phyloP scores from a whole-genome alignment of 2,797 vertebrate genomes.

The Mycteria americana region DNA sequence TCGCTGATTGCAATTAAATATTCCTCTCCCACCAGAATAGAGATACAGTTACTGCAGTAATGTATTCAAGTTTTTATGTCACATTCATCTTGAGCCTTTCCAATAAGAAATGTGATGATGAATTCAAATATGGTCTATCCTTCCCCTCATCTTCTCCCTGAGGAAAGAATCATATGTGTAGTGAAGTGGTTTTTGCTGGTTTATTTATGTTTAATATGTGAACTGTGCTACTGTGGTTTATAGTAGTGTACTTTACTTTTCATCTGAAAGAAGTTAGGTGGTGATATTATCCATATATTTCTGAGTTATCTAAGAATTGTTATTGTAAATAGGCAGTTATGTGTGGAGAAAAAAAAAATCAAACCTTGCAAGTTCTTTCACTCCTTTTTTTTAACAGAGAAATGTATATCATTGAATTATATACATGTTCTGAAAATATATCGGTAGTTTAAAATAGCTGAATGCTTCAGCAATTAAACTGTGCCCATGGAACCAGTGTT shows the following conservation, averaged over 20 bases:
- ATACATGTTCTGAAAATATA: not conserved
- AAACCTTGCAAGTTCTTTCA: not conserved
- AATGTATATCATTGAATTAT: not conserved
- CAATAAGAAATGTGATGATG: slow-evolving; percentile 3
- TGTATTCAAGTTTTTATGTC: slow-evolving; percentile 24
- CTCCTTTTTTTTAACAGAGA: not conserved
- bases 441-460: not conserved
- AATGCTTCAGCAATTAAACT: not conserved
- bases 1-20: slow-evolving; percentile 25
- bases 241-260: not conserved
- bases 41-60: not conserved
- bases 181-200: not conserved
- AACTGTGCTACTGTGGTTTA: not conserved
- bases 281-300: not conserved
- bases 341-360: not conserved
- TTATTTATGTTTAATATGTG: slow-evolving; percentile 20
- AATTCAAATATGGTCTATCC: slow-evolving; percentile 4
- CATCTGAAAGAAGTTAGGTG: not conserved
- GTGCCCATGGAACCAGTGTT: not conserved
- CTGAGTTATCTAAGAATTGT: not conserved
- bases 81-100: slow-evolving; percentile 19
- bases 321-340: not conserved
- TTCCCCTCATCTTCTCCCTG: not conserved
- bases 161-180: not conserved
- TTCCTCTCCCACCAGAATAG: not conserved